A percentile compares a stretch with the other conserved stretches of the same genome.
These are phyloP conservation scores for Embidobia sp. DNA, from an alignment of 2,888 invertebrate genomes.

Conservation along the genomic window DNA sequence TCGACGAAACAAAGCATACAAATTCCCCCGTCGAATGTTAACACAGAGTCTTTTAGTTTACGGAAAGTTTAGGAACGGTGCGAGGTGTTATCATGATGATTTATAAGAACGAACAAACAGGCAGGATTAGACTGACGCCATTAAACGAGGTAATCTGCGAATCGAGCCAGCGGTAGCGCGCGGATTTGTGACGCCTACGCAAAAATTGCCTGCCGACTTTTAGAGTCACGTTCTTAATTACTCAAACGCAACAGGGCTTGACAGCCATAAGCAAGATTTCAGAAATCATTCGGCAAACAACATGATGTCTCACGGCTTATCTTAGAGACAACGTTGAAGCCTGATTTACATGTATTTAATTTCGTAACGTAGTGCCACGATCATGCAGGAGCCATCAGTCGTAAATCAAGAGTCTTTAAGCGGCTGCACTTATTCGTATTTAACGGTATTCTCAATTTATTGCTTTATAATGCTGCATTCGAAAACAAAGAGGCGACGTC, in stretches of 20 bases:
- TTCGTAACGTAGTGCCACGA: constrained; percentile 66
- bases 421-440: constrained; percentile 53
- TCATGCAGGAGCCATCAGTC: constrained; percentile 60
- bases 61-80: constrained; percentile 70
- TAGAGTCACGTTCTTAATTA: constrained; percentile 75
- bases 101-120: constrained; percentile 79
- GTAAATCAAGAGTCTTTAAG: constrained; percentile 60
- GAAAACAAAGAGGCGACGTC: constrained; percentile 35
- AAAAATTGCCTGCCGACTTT: constrained; percentile 70
- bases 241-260: constrained; percentile 63
- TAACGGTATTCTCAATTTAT: constrained; percentile 50
- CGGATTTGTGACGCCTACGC: constrained; percentile 52
- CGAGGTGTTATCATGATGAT: constrained; percentile 75
- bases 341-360: constrained; percentile 79
- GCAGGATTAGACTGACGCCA: constrained; percentile 73
- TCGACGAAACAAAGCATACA: constrained; percentile 24
- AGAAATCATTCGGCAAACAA: constrained; percentile 77
- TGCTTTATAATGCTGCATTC: constrained; percentile 44
- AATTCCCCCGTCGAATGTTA: constrained; percentile 24
- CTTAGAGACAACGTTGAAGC: constrained; percentile 74
- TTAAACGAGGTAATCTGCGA: constrained; percentile 76
- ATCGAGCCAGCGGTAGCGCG: constrained; percentile 72
- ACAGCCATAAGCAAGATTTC: constrained; percentile 69
- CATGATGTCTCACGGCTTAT: constrained; percentile 73
- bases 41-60: constrained; percentile 48